These are phyloP conservation scores for Pocillopora damicornis DNA, from an alignment of 64 coral and sea anemone species.

Conservation along the genomic window DNA sequence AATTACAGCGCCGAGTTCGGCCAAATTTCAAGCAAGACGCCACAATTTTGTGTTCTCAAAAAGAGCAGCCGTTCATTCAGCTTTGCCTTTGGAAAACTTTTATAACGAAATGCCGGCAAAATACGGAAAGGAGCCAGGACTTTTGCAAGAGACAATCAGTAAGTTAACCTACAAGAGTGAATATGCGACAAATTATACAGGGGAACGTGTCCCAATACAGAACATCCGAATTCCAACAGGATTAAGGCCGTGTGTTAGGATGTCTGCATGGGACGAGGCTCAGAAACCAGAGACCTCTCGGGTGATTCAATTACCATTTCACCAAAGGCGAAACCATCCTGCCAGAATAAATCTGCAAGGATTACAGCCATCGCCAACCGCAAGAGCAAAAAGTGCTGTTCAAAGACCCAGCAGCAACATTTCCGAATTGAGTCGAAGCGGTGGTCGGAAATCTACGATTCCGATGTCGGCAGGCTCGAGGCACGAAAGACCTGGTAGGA, in stretches of 20 bases:
- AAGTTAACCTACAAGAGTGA: conserved; percentile 69
- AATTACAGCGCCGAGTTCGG: not conserved
- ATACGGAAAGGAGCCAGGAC: conserved; percentile 32
- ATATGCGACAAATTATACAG: conserved; percentile 63
- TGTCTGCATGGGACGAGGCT: conserved; percentile 58
- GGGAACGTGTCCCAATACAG: conserved; percentile 47
- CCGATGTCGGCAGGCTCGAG: not conserved
- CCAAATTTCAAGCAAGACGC: not conserved
- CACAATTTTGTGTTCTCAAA: not conserved
- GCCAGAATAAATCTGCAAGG: conserved; percentile 68
- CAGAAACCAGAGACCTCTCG: conserved; percentile 59
- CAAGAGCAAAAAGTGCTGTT: conserved; percentile 46
- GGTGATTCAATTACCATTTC: conserved; percentile 53
- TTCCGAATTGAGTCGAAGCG: conserved; percentile 1
- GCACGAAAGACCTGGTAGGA: conserved; percentile 45
- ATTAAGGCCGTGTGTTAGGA: conserved; percentile 7
- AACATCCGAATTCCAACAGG: conserved; percentile 51
- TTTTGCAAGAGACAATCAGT: conserved; percentile 72
- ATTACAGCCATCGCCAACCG: conserved; percentile 53
- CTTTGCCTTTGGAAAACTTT: not conserved
- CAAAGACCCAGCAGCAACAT: conserved; percentile 32
- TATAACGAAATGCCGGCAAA: conserved; percentile 38
- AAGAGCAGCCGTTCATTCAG: not conserved
- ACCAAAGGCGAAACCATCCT: conserved; percentile 8
- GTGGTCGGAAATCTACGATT: conserved; percentile 1